Evolutionary conservation across 2,797 vertebrate genomes (phyloP).

Genomic region (Danio tinwini): DNA sequence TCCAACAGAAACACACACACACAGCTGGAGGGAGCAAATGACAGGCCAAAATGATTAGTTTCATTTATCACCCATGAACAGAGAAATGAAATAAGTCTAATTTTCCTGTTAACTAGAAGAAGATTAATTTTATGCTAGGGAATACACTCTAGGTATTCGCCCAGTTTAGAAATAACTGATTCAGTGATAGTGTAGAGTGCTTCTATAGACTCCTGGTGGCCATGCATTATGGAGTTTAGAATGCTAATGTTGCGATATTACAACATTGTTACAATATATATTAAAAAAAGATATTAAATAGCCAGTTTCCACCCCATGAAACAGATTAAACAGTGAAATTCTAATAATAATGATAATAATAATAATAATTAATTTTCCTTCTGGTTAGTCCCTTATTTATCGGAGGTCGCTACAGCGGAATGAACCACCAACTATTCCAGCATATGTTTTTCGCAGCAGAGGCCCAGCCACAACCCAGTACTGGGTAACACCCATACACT

Average conservation of each 20-base stretch:
- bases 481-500: too few relatives aligned
- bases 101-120: constrained; percentile 38
- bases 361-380: too few relatives aligned
- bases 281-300: not conserved
- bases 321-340: not conserved
- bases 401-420: too few relatives aligned
- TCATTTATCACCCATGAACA: constrained; percentile 55
- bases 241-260: not conserved
- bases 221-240: not conserved
- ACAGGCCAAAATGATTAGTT: constrained; percentile 61
- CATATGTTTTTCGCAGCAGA: too few relatives aligned
- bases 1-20: constrained; percentile 41
- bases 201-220: not conserved
- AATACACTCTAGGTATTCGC: constrained; percentile 1
- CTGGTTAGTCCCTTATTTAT: too few relatives aligned
- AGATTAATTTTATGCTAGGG: constrained; percentile 46
- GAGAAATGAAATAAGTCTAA: constrained; percentile 49
- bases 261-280: too few relatives aligned
- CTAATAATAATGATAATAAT: too few relatives aligned
- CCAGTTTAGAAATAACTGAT: constrained; percentile 33
- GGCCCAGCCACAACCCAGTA: too few relatives aligned
- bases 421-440: too few relatives aligned
- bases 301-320: not conserved
- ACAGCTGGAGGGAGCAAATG: constrained; percentile 45
- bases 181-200: not conserved